Percentiles rank a stretch among this genome's conserved stretches.
Conservation (phyloP, 2,888 invertebrate species). For the Perithous albicinctus region DNA sequence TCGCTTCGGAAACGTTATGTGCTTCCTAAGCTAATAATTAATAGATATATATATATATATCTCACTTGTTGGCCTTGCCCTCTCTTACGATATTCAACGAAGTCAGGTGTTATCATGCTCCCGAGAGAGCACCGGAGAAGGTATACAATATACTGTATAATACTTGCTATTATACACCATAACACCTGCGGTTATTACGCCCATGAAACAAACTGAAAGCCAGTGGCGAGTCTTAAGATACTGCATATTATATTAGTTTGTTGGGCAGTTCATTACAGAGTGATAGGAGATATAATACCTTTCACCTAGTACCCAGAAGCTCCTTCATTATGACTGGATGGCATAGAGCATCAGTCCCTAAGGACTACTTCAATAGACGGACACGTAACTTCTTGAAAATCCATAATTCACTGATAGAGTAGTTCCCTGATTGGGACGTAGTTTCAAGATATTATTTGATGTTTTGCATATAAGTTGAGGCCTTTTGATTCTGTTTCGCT, state of each 20-base stretch:
- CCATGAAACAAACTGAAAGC: conserved; percentile 1
- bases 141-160: neutral
- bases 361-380: neutral
- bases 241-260: neutral
- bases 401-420: neutral
- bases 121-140: conserved; percentile 6
- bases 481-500: neutral
- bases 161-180: neutral
- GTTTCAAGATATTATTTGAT: neutral
- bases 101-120: conserved; percentile 18
- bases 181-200: neutral
- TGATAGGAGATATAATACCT: neutral
- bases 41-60: conserved; percentile 11
- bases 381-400: neutral
- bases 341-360: neutral
- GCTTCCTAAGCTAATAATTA: conserved; percentile 10
- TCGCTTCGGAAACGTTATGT: neutral
- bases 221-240: neutral
- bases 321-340: neutral
- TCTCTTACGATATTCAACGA: neutral
- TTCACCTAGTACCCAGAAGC: neutral
- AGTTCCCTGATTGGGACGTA: neutral
- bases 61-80: neutral
- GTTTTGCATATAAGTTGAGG: neutral
- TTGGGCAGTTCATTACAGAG: neutral